Evolutionary conservation across 2,113 vertebrate genomes (phyloP), one percentile per base, ranked within the genome.

Genomic region (Bothrops jararaca): DNA sequence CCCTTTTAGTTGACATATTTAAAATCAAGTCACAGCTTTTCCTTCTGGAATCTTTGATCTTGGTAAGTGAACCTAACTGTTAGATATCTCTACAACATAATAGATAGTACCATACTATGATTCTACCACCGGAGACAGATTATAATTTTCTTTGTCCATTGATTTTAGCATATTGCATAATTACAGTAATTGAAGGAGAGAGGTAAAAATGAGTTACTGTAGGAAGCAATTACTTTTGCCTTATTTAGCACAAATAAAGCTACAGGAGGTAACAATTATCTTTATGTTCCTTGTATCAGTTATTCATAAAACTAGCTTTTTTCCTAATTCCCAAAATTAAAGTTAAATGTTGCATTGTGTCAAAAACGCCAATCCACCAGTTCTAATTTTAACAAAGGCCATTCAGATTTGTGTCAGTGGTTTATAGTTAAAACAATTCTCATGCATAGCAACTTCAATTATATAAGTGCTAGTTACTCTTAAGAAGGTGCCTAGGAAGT

Each of bases 251-350:
- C 45, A 64, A 92, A 90, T 42, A 60, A 86, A 69, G 12, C 45
- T 93, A 48, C 45, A 53, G 3, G 50, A 93, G 48, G 92, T 64
- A 64, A 45, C 56, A 93, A 90, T 93, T 93, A 93, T 24, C n/a
- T 86, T 56, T 45, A 64, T 89, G 60, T 85, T 80, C 86, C 91
- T 48, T 69, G 34, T 56, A 48, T n/a, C n/a, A 48, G 56, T 60
- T 93, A 90, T 91, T 92, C 52, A 2, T 86, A 13, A 45, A 8
- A 9, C 94, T 86, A 50, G 86, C 23, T 91, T 74, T 85, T 39
- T 85, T 48, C 29, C 12, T 50, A 34, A 80, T 89, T 48, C 50
- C 94, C 24, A 88, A 93, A 80, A 89, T 54, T 50, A 60, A 2
- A 58, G 85, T 94, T 94, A n/a, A 10, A 39, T 92, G 92, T 94